Percentiles rank a stretch among this genome's conserved stretches.
Evolutionary conservation across 2,888 invertebrate species (phyloP).

Genomic region (Apodemia duryi): DNA sequence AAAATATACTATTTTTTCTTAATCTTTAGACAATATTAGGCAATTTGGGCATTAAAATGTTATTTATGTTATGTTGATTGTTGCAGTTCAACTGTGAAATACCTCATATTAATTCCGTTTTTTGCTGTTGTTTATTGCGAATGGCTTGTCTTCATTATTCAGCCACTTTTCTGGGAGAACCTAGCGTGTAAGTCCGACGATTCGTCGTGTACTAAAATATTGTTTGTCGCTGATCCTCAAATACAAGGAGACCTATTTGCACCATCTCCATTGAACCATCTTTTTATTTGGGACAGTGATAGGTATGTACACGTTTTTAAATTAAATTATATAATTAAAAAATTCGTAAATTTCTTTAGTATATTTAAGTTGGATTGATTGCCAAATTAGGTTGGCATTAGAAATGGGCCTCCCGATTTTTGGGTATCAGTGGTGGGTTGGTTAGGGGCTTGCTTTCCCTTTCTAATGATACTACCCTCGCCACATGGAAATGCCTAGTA

Average conservation of each 20-base stretch:
- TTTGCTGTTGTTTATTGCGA: conserved; percentile 73
- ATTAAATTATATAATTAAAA: no score
- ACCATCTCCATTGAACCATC: conserved; percentile 80
- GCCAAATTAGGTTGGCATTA: no score
- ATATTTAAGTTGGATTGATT: no score
- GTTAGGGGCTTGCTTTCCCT: no score
- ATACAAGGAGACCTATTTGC: conserved; percentile 91
- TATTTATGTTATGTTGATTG: not conserved
- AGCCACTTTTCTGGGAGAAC: conserved; percentile 60
- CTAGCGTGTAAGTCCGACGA: conserved; percentile 61
- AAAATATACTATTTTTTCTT: not conserved
- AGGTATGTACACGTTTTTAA: conserved; percentile 79
- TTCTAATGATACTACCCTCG: no score
- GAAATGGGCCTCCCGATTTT: no score
- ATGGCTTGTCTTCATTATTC: conserved; percentile 70
- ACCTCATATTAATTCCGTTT: conserved; percentile 44
- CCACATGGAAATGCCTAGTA: no score
- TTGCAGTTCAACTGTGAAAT: conserved; percentile 56
- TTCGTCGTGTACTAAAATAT: conserved; percentile 79
- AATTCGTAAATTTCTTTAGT: no score
- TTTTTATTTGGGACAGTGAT: conserved; percentile 93
- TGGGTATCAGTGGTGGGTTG: no score
- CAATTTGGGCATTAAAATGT: not conserved
- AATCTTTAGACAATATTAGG: no score
- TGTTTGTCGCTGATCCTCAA: conserved; percentile 95